phyloP scores from a whole-genome alignment of 1,140 invertebrate genomes.

The Medauroidea extradentata region DNA sequence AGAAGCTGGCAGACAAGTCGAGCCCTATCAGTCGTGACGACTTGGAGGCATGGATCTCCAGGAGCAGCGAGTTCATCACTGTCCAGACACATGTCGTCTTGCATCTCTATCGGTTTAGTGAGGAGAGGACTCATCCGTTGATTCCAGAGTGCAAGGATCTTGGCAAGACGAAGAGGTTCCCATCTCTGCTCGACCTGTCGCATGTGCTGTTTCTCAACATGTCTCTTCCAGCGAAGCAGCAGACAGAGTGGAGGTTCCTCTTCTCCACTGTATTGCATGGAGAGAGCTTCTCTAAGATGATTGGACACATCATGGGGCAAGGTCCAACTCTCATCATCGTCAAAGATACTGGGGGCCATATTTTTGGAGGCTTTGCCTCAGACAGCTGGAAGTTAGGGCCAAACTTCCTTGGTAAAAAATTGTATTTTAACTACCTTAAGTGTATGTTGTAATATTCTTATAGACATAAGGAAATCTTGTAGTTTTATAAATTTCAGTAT shows the following conservation, averaged over 20 bases:
- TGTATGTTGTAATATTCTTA: too few relatives aligned
- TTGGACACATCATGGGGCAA: constrained; percentile 64
- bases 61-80: too few relatives aligned
- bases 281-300: constrained; percentile 76
- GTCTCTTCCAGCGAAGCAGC: constrained; percentile 63
- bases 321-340: constrained; percentile 73
- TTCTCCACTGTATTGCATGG: constrained; percentile 80
- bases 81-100: too few relatives aligned
- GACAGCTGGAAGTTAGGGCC: constrained; percentile 67
- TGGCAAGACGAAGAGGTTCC: constrained; percentile 23
- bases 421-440: not conserved
- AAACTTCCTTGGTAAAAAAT: constrained; percentile 54
- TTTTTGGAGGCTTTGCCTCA: constrained; percentile 84
- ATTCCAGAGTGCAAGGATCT: too few relatives aligned
- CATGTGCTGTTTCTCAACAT: constrained; percentile 74
- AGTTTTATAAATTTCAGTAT: too few relatives aligned
- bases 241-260: constrained; percentile 74
- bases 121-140: too few relatives aligned
- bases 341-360: constrained; percentile 73
- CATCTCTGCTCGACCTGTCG: constrained; percentile 68
- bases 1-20: too few relatives aligned
- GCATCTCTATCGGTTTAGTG: too few relatives aligned
- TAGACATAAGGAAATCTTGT: too few relatives aligned
- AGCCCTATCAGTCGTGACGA: too few relatives aligned
- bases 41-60: too few relatives aligned